Conservation (phyloP, 2,113 vertebrate genomes). For the Myocastor coypus region DNA sequence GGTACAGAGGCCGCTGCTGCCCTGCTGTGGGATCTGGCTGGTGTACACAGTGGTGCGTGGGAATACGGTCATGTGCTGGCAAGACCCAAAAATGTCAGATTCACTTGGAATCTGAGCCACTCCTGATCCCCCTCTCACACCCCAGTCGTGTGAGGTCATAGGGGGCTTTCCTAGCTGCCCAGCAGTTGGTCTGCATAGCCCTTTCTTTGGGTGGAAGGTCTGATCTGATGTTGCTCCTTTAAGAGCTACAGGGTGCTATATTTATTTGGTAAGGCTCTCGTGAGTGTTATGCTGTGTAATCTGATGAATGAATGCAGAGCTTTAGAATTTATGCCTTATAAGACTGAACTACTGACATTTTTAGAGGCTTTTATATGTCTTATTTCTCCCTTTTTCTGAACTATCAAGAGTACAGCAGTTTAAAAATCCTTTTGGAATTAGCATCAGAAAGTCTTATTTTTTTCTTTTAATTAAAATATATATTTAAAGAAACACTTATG, state of each 20-base stretch:
- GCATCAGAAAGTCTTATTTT: background rate
- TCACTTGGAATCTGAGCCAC: background rate
- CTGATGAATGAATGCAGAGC: slow-evolving; percentile 44
- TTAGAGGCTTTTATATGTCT: slow-evolving; percentile 28
- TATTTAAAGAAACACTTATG: background rate
- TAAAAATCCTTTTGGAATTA: slow-evolving; percentile 4
- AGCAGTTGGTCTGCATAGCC: slow-evolving; percentile 8
- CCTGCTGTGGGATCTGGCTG: background rate
- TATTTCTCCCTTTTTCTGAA: background rate
- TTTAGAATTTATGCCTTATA: slow-evolving; percentile 66
- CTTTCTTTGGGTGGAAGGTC: background rate
- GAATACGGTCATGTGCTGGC: background rate
- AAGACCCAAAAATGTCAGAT: background rate
- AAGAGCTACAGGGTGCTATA: background rate
- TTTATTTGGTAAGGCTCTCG: slow-evolving; percentile 66
- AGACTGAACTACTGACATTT: background rate
- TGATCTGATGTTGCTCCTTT: slow-evolving; percentile 20
- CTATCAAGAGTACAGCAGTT: background rate
- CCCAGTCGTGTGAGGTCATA: background rate
- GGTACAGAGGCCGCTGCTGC: background rate
- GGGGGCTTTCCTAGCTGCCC: slow-evolving; percentile 38
- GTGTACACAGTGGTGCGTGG: rapidly evolving
- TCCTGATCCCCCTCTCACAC: background rate
- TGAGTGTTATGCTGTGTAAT: slow-evolving; percentile 55
- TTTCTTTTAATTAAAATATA: background rate